Conservation (phyloP, 2,797 vertebrate species). For the Acanthurus lineatus region DNA sequence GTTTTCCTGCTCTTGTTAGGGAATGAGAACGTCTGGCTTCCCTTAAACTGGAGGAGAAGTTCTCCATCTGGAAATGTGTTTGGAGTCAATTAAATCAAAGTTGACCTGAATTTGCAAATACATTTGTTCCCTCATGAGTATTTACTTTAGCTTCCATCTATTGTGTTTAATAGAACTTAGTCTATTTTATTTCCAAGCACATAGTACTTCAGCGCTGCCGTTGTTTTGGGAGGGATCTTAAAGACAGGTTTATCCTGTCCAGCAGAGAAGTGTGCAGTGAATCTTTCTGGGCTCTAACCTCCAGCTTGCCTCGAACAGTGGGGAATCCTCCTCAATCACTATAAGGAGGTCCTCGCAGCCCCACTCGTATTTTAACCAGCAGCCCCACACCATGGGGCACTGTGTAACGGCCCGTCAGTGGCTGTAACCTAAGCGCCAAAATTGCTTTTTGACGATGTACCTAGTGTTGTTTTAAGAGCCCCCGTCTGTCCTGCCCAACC, state of each 20-base stretch:
- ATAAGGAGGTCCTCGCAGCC: conserved; percentile 85
- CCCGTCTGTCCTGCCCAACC: conserved; percentile 67
- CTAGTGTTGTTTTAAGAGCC: conserved; percentile 87
- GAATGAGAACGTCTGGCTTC: conserved; percentile 51
- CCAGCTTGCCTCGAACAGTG: conserved; percentile 85
- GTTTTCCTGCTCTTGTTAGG: conserved; percentile 80
- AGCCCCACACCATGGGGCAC: conserved; percentile 84
- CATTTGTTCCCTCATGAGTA: conserved; percentile 47
- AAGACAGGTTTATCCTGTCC: conserved; percentile 87
- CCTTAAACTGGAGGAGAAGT: conserved; percentile 43
- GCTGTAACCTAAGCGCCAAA: conserved; percentile 82
- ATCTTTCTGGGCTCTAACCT: conserved; percentile 85
- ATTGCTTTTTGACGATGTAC: conserved; percentile 89
- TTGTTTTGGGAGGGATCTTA: conserved; percentile 73
- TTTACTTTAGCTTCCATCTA: conserved; percentile 49
- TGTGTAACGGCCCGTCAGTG: conserved; percentile 81
- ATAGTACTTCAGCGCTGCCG: not conserved
- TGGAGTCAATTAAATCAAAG: conserved; percentile 65
- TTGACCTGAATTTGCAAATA: conserved; percentile 50
- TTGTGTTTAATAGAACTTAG: conserved; percentile 41
- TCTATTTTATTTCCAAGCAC: conserved; percentile 13
- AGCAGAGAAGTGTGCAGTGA: conserved; percentile 85
- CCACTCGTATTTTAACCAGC: conserved; percentile 89
- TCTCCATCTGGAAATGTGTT: conserved; percentile 74
- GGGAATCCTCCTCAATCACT: conserved; percentile 91